Evolutionary conservation across 1,140 invertebrate genomes (phyloP).

Genomic region (Magallana gigas): DNA sequence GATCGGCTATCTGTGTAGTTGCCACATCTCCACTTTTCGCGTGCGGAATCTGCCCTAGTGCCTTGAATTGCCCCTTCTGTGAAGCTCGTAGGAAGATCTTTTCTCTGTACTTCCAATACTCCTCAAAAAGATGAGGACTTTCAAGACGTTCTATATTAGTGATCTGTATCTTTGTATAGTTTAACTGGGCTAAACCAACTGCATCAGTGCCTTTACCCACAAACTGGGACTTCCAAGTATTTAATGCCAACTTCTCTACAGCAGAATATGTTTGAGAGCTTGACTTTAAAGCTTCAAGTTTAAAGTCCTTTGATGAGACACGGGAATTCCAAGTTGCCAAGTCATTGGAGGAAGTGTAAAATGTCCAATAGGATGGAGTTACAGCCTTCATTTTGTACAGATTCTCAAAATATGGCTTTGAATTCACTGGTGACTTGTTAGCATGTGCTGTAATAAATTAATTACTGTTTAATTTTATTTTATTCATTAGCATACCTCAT

Average conservation of each 20-base stretch:
- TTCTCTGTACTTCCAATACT: constrained; percentile 52
- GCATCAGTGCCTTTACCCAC: constrained; percentile 62
- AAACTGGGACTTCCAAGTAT: constrained; percentile 52
- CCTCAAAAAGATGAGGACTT: constrained; percentile 58
- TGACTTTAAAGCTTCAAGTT: not conserved
- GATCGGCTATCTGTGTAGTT: not conserved
- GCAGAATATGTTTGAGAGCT: not conserved
- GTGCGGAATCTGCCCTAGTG: not conserved
- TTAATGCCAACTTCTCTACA: constrained; percentile 49
- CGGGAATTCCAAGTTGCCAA: constrained; percentile 38
- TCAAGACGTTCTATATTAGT: constrained; percentile 61
- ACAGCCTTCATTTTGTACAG: not conserved
- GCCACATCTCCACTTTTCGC: not conserved
- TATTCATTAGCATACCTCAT: no score
- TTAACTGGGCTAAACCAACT: constrained; percentile 40
- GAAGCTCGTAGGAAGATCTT: not conserved
- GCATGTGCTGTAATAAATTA: not conserved
- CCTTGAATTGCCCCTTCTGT: not conserved
- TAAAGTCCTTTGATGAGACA: not conserved
- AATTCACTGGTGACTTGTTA: not conserved
- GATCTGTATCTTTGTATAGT: constrained; percentile 54
- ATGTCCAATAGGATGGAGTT: constrained; percentile 46
- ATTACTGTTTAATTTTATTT: no score
- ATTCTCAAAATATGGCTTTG: constrained; percentile 12
- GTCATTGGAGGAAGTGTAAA: constrained; percentile 14